Percentiles rank a stretch among this genome's conserved stretches.
These are phyloP conservation scores for Podarcis raffonei DNA, from an alignment of 2,113 vertebrate genomes.

Conservation along the genomic window DNA sequence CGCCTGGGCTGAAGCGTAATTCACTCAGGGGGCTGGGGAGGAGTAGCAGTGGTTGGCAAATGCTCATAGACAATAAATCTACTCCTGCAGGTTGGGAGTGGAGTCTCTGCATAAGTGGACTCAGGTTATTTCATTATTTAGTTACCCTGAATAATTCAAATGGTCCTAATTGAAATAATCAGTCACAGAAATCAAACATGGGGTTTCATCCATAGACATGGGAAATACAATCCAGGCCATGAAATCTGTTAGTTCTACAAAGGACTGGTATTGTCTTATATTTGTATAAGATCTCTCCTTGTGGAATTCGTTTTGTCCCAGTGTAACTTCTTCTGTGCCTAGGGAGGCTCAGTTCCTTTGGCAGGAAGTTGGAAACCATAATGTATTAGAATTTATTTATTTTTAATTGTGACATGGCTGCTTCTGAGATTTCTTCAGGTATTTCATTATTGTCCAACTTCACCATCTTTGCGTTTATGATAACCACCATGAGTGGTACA, in stretches of 20 bases:
- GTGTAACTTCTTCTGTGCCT: too few species aligned
- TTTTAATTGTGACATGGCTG: too few species aligned
- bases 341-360: too few species aligned
- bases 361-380: too few species aligned
- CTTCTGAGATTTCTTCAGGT: too few species aligned
- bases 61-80: neutral
- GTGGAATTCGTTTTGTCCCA: neutral
- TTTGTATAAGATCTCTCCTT: neutral
- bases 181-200: slow-evolving; percentile 14
- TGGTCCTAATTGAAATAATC: slow-evolving; percentile 25
- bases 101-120: neutral
- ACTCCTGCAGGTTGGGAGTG: slow-evolving; percentile 1
- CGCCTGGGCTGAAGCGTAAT: neutral
- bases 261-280: neutral
- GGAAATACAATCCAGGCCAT: neutral
- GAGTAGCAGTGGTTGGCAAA: neutral
- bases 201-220: neutral
- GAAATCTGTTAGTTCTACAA: too few species aligned
- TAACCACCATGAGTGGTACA: too few species aligned
- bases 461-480: too few species aligned
- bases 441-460: too few species aligned
- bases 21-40: neutral
- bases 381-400: too few species aligned
- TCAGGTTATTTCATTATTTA: slow-evolving; percentile 27
- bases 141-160: slow-evolving; percentile 48